These are phyloP conservation scores for Daboia siamensis DNA, from an alignment of 2,113 vertebrate species.

Conservation along the genomic window DNA sequence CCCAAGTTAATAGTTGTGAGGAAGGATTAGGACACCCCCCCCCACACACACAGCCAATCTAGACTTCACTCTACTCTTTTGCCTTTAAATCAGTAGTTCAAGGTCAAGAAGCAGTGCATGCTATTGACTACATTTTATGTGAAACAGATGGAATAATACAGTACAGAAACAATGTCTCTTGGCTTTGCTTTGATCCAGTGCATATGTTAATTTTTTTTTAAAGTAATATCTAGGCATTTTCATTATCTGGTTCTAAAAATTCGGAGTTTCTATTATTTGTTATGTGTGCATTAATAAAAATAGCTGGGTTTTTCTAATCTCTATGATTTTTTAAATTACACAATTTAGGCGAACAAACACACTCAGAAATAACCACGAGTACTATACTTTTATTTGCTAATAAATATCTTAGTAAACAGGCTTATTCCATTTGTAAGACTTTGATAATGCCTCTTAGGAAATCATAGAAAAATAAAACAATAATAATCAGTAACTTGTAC, in stretches of 20 bases:
- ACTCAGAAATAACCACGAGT: conserved; percentile 74
- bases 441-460: conserved; percentile 95
- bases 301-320: conserved; percentile 21
- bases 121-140: background rate
- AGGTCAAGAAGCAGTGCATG: background rate
- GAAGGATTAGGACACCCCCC: background rate
- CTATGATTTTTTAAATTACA: conserved; percentile 33
- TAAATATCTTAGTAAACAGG: conserved; percentile 91
- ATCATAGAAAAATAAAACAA: conserved; percentile 99
- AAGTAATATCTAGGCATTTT: background rate
- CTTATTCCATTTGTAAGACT: conserved; percentile 90
- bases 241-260: background rate
- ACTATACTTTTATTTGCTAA: conserved; percentile 95
- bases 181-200: background rate
- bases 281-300: background rate
- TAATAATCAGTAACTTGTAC: conserved; percentile 95
- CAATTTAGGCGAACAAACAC: conserved; percentile 38
- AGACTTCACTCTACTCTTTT: background rate
- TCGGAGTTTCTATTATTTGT: background rate
- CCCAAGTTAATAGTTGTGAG: background rate
- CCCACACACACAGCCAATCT: background rate
- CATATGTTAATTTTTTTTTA: background rate
- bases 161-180: background rate
- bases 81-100: background rate
- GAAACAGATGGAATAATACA: background rate